Base-by-base conservation (phyloP, 1,140 invertebrate genomes). In the Choristoneura fumiferana region DNA sequence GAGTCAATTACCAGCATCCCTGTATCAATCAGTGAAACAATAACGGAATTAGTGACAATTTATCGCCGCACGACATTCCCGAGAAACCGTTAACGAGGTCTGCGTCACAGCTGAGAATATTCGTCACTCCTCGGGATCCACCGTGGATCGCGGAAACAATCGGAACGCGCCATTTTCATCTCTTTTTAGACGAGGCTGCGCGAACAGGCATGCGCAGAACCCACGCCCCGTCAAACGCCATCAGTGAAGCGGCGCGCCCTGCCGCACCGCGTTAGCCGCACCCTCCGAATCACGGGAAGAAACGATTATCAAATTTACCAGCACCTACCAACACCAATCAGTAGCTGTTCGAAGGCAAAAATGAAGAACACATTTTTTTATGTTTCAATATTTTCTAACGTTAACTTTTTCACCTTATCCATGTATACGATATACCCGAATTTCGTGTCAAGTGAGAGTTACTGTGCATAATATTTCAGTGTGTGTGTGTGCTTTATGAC, bases 1-100 rank as follows among this genome's bases (percentile, higher is more conserved):
- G 36, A 53, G 36, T 52, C 37, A 58, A 58, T 65, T 67, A 63
- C 58, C 52, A 65, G 59, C 58, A 62, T 63, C 60, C 60, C 40
- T 59, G 65, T 66, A 69, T 69, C 43, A 71, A 73, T 61, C 60
- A 37, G 17, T 65, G 60, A 66, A 58, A 78, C 71, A 78, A 78
- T 84, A 76, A 76, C 70, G 73, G 73, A 81, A 84, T 84, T 81
- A 85, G 78, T 77, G 69, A 69, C 74, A 73, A 84, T 82, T 86
- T 86, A 82, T 80, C 67, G 75, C 69, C 63, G 69, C 62, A 64
- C 71, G 73, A 72, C 69, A 62, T 78, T 63, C 73, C 72, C 60
- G 64, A 65, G 65, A 68, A 72, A 69, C 73, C 73, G 69, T 80
- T 83, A 83, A 85, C 80, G 76, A 80, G 72, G 60, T 58, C 60